These are phyloP conservation scores for Ectemnius lituratus DNA, from an alignment of 2,888 invertebrate species.

Conservation along the genomic window DNA sequence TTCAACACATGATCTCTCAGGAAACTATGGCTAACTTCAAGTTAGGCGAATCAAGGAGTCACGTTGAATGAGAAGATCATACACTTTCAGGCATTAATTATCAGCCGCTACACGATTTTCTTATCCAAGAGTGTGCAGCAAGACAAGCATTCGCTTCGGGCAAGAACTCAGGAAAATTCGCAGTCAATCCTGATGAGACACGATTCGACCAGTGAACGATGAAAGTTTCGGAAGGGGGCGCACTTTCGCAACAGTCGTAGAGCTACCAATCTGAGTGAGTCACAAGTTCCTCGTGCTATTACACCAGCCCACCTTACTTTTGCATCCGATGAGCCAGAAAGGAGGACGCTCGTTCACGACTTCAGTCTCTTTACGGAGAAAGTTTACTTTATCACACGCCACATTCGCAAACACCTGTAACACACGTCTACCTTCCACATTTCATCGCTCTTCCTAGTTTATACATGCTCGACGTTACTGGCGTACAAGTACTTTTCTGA, in stretches of 20 bases:
- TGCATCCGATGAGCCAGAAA: slow-evolving; percentile 63
- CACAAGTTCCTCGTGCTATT: slow-evolving; percentile 63
- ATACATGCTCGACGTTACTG: too few species aligned
- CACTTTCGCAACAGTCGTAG: slow-evolving; percentile 58
- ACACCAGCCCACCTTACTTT: slow-evolving; percentile 59
- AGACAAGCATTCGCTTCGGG: too few species aligned
- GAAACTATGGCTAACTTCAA: too few species aligned
- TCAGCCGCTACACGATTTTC: too few species aligned
- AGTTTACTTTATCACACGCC: slow-evolving; percentile 57
- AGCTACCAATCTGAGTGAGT: slow-evolving; percentile 51
- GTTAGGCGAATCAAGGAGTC: too few species aligned
- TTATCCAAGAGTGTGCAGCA: too few species aligned
- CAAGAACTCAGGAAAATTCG: slow-evolving; percentile 31
- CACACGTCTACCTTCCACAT: neutral
- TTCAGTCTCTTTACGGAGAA: slow-evolving; percentile 54
- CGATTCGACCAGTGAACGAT: slow-evolving; percentile 51
- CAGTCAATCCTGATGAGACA: slow-evolving; percentile 20
- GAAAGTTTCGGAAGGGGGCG: slow-evolving; percentile 56
- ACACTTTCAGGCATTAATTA: too few species aligned
- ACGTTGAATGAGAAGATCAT: too few species aligned
- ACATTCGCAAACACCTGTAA: slow-evolving; percentile 27
- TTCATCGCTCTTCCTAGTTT: neutral
- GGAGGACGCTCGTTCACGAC: slow-evolving; percentile 52
- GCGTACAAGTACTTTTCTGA: too few species aligned
- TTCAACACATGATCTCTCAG: neutral